Conservation (phyloP, 2,113 vertebrate species). For the Tretioscincus oriximinensis region DNA sequence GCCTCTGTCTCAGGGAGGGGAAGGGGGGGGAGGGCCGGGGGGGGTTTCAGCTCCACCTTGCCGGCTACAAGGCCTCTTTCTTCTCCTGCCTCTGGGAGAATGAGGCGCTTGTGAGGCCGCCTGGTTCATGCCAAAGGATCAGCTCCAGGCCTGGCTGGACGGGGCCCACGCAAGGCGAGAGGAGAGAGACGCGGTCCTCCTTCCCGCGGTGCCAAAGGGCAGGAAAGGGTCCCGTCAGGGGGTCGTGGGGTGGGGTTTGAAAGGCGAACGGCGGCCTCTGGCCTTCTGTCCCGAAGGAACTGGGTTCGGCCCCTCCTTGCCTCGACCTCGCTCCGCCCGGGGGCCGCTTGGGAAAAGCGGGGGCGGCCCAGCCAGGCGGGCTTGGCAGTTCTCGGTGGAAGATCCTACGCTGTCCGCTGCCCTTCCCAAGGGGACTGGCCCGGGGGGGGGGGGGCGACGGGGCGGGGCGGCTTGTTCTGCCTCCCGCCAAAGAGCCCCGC, state of each 20-base stretch:
- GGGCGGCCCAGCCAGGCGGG: neutral
- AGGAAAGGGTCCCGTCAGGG: too few species aligned
- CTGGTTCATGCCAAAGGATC: slow-evolving; percentile 61
- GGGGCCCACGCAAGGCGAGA: neutral
- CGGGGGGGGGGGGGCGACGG: neutral
- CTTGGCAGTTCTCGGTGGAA: neutral
- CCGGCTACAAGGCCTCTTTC: slow-evolving; percentile 65
- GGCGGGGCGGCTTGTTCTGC: neutral
- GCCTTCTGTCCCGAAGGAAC: neutral
- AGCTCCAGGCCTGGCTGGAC: neutral
- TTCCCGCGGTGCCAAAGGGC: too few species aligned
- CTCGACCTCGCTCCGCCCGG: neutral
- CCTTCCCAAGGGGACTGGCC: too few species aligned
- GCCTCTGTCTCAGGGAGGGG: slow-evolving; percentile 53
- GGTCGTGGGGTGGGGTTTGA: neutral
- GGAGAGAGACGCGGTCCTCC: neutral
- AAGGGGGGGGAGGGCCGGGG: neutral
- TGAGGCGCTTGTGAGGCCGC: slow-evolving; percentile 53
- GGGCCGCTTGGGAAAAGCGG: slow-evolving; percentile 11
- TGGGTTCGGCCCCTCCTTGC: neutral
- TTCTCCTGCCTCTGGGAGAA: slow-evolving; percentile 60
- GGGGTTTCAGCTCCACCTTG: slow-evolving; percentile 36
- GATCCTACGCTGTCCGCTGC: neutral
- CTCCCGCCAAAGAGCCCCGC: neutral
- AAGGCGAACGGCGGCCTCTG: neutral